These are phyloP conservation scores for Trichogramma evanescens DNA, from an alignment of 2,888 invertebrate genomes.

Conservation along the genomic window DNA sequence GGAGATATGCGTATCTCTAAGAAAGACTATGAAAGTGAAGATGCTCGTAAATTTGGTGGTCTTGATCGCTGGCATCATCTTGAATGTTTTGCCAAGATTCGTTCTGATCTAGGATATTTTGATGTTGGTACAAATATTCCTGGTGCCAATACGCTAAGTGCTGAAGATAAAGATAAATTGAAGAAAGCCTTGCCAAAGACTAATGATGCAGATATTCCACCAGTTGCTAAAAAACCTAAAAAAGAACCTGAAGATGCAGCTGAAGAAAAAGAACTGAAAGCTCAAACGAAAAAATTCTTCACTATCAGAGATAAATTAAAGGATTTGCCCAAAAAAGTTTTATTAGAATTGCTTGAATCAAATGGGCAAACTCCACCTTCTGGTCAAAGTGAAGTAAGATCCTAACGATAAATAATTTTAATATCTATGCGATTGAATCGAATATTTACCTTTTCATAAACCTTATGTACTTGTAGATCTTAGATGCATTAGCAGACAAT, in stretches of 20 bases:
- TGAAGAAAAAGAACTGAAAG: slow-evolving; percentile 56
- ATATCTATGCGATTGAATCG: background rate
- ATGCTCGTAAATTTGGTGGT: slow-evolving; percentile 75
- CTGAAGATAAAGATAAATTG: slow-evolving; percentile 64
- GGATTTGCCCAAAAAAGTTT: slow-evolving; percentile 56
- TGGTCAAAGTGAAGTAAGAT: slow-evolving; percentile 61
- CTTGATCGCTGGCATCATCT: slow-evolving; percentile 86
- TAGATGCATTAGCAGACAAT: slow-evolving; percentile 73
- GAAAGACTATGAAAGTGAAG: slow-evolving; percentile 75
- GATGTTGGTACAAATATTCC: slow-evolving; percentile 66
- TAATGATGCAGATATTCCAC: slow-evolving; percentile 53
- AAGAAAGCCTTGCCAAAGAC: slow-evolving; percentile 56
- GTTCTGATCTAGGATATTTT: slow-evolving; percentile 67
- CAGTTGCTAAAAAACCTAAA: slow-evolving; percentile 64
- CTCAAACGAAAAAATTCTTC: slow-evolving; percentile 69
- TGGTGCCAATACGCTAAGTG: slow-evolving; percentile 65
- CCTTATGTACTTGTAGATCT: slow-evolving; percentile 50
- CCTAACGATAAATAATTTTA: slow-evolving; percentile 16
- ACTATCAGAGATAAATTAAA: slow-evolving; percentile 58
- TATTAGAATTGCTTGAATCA: slow-evolving; percentile 58
- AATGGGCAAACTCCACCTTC: slow-evolving; percentile 67
- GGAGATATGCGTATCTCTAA: slow-evolving; percentile 64
- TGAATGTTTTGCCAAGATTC: slow-evolving; percentile 75
- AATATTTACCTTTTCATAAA: background rate
- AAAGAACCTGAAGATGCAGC: slow-evolving; percentile 54